A percentile compares a stretch with the other conserved stretches of the same genome.
Conservation (phyloP, 1,140 invertebrate genomes). For the Cephus cinctus region DNA sequence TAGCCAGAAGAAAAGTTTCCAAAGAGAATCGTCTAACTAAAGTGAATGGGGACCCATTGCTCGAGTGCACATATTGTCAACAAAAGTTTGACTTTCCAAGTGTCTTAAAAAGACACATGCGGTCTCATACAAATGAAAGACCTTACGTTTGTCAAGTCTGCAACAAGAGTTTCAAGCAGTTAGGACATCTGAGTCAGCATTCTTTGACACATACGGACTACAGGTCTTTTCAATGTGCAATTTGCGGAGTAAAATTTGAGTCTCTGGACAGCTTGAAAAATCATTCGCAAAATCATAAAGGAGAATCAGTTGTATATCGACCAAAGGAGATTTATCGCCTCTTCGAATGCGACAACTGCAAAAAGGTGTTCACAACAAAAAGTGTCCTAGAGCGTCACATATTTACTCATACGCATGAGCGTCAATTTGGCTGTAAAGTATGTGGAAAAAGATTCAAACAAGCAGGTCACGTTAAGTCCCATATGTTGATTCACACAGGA, state of each 20-base stretch:
- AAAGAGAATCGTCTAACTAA: background rate
- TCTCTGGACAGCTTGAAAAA: slow-evolving; percentile 27
- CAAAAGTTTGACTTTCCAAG: slow-evolving; percentile 43
- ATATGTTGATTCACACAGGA: slow-evolving; percentile 69
- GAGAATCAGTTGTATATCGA: slow-evolving; percentile 5
- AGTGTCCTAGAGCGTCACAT: slow-evolving; percentile 62
- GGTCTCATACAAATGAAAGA: slow-evolving; percentile 70
- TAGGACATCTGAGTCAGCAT: slow-evolving; percentile 58
- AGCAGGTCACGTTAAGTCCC: slow-evolving; percentile 68
- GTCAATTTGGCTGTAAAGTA: slow-evolving; percentile 61
- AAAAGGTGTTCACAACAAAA: slow-evolving; percentile 64
- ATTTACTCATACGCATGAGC: slow-evolving; percentile 62
- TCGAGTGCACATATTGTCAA: slow-evolving; percentile 33
- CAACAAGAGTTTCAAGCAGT: slow-evolving; percentile 57
- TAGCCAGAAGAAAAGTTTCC: background rate
- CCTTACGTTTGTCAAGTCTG: slow-evolving; percentile 63
- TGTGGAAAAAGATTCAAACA: slow-evolving; percentile 72
- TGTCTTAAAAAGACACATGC: slow-evolving; percentile 68
- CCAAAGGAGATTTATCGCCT: slow-evolving; percentile 24
- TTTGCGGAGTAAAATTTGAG: slow-evolving; percentile 31
- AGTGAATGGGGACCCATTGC: background rate
- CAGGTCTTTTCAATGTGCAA: slow-evolving; percentile 33
- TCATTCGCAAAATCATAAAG: slow-evolving; percentile 27
- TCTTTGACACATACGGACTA: slow-evolving; percentile 58
- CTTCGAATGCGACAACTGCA: slow-evolving; percentile 52